Percentiles rank a stretch among this genome's conserved stretches.
Conservation (phyloP, 2,797 vertebrate genomes). For the Lagorchestes hirsutus region DNA sequence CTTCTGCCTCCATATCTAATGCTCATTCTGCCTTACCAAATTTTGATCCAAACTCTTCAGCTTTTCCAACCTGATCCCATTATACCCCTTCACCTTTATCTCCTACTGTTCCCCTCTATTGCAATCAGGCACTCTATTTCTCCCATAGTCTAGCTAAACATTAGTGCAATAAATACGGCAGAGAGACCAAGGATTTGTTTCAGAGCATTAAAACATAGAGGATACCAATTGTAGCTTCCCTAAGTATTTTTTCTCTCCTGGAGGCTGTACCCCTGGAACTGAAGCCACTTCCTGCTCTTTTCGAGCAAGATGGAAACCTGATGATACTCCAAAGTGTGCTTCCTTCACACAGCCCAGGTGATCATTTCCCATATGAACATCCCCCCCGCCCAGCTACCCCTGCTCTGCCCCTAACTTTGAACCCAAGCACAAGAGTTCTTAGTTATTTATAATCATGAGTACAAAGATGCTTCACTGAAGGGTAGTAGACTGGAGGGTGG, state of each 20-base stretch:
- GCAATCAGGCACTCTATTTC: not conserved
- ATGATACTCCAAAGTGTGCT: not conserved
- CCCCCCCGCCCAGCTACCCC: not conserved
- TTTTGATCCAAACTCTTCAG: not conserved
- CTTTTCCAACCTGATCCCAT: not conserved
- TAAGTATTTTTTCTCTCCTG: not conserved
- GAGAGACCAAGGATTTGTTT: not conserved
- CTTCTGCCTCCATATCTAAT: not conserved
- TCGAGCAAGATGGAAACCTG: not conserved
- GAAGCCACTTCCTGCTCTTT: not conserved
- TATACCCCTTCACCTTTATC: not conserved
- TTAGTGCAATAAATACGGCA: not conserved
- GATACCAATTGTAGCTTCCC: not conserved
- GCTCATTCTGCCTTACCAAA: not conserved
- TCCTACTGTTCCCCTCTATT: not conserved
- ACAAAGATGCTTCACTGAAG: not conserved
- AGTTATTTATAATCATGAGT: not conserved
- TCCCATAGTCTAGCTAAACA: not conserved
- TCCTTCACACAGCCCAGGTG: not conserved
- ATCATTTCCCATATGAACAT: not conserved
- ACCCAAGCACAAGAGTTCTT: not conserved
- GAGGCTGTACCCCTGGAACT: not conserved
- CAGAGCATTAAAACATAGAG: not conserved
- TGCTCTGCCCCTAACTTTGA: not conserved
- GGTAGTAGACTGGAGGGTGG: not conserved